Evolutionary conservation across 2,888 invertebrate genomes (phyloP), one percentile per base, ranked within the genome.

Genomic region (Julus scanicus): DNA sequence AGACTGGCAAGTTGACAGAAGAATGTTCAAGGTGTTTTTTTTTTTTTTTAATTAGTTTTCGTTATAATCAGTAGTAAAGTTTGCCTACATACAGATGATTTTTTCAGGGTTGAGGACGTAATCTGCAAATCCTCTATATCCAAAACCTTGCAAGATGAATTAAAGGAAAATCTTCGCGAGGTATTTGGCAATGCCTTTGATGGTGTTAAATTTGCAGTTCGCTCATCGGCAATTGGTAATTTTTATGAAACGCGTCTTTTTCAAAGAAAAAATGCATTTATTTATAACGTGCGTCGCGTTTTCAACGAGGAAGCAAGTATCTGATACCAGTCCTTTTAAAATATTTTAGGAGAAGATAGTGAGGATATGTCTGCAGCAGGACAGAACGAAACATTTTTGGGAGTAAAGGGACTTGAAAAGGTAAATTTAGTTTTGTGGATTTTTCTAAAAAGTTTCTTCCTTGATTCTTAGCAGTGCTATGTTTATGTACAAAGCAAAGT

Each of bases 291-390:
- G 71, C 20, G 29, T 13, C 0, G 1, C 13, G 9, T 20, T 71
- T 9, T 71, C 29, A 5, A 29, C 9, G 9, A 20, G 6, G 29
- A 71, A 29, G 80, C 40, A 40, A n/a, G 0, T 80, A 17, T 9
- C 4, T 80, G 29, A 40, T 63, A 11, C 8, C 15, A 57, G 40
- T 39, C 2, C 5, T 29, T 44, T 87, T 29, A 17, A 48, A n/a
- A 71, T 71, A 20, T 86, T 49, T 13, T 96, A 84, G 95, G 95
- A 5, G 97, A 97, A 93, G 97, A 97, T 92, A 95, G 95, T 9
- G 94, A 95, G 89, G 96, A 96, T 86, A 92, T 96, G 15, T 97
- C 96, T 0, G 95, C 96, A 4, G 97, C 97, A 0, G 97, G 97
- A 0, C 97, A 97, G 93, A 96, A 97, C 92, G 95, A 95, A 89